A percentile compares a stretch with the other conserved stretches of the same genome.
Evolutionary conservation across 2,888 invertebrate species (phyloP).

Genomic region (Troides helena): DNA sequence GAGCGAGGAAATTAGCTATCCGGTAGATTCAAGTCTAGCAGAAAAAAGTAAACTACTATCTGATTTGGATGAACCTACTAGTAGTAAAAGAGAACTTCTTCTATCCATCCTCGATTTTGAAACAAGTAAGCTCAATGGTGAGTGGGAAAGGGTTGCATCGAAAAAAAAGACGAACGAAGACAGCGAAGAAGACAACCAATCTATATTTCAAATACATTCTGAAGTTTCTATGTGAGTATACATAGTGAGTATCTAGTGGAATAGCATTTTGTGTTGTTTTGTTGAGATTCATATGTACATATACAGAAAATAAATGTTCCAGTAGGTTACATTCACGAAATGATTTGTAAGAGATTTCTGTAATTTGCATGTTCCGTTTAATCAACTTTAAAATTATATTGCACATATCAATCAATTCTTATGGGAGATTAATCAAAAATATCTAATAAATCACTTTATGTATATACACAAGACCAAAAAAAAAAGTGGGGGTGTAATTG

Average conservation of each 20-base stretch:
- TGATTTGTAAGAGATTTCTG: too few species aligned
- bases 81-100: constrained; percentile 39
- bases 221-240: constrained; percentile 27
- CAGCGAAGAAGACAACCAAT: constrained; percentile 1
- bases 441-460: too few species aligned
- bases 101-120: constrained; percentile 49
- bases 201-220: constrained; percentile 11
- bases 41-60: neutral
- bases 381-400: too few species aligned
- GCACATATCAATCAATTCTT: too few species aligned
- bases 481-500: too few species aligned
- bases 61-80: constrained; percentile 4
- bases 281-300: neutral
- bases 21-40: neutral
- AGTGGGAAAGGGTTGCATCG: constrained; percentile 32
- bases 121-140: constrained; percentile 38
- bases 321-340: too few species aligned
- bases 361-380: too few species aligned
- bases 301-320: neutral
- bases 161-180: constrained; percentile 12
- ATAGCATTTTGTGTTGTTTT: neutral
- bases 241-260: constrained; percentile 12
- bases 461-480: too few species aligned
- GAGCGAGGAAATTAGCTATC: neutral
- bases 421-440: too few species aligned